Evolutionary conservation across 2,797 vertebrate species (phyloP).

Genomic region (Miichthys miiuy): DNA sequence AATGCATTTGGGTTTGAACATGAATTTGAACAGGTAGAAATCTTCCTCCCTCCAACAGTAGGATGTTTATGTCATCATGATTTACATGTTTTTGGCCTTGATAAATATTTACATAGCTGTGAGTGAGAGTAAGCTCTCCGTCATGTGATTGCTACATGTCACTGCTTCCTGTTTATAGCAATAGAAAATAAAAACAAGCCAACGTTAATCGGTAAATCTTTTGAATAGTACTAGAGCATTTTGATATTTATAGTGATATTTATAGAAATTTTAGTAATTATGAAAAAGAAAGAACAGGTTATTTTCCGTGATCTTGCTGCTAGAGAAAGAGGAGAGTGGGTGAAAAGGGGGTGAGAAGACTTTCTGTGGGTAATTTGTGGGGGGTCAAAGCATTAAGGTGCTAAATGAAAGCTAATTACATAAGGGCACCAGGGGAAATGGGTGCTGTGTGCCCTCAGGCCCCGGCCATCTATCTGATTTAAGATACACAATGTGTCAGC

Average conservation of each 20-base stretch:
- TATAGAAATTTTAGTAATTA: not conserved
- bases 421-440: slow-evolving; percentile 76
- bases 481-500: slow-evolving; percentile 81
- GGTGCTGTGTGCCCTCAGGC: slow-evolving; percentile 66
- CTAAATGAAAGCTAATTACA: slow-evolving; percentile 82
- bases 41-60: not conserved
- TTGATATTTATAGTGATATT: not conserved
- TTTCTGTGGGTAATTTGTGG: slow-evolving; percentile 53
- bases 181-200: slow-evolving; percentile 7
- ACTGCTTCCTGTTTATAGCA: slow-evolving; percentile 17
- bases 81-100: slow-evolving; percentile 41
- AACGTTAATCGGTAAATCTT: not conserved
- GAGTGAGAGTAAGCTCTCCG: not conserved
- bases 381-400: slow-evolving; percentile 69
- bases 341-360: slow-evolving; percentile 19
- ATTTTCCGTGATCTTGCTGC: slow-evolving; percentile 15
- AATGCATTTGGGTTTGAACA: too few relatives aligned
- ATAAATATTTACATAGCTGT: slow-evolving; percentile 51
- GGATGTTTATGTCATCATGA: slow-evolving; percentile 29
- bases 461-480: slow-evolving; percentile 81
- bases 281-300: not conserved
- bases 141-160: slow-evolving; percentile 27
- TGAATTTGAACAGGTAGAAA: not conserved
- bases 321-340: slow-evolving; percentile 14
- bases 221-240: not conserved